Evolutionary conservation across 2,113 vertebrate species (phyloP).

Genomic region (Siphamia tubifer): DNA sequence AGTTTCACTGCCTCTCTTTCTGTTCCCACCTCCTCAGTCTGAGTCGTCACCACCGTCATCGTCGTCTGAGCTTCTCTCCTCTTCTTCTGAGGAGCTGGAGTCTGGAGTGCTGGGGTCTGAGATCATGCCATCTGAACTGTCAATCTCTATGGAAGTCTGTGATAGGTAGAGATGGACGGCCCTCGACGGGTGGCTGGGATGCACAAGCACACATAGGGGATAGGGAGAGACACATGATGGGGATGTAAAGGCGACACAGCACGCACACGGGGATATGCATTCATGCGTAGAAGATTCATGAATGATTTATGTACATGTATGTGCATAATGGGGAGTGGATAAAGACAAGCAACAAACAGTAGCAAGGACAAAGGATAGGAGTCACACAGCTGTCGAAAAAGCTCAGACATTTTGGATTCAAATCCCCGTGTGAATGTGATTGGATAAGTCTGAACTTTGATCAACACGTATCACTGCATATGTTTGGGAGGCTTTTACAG

Average conservation of each 20-base stretch:
- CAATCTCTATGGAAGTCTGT: slow-evolving; percentile 61
- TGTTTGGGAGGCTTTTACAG: not conserved
- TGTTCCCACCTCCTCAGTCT: slow-evolving; percentile 31
- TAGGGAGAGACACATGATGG: slow-evolving; percentile 2
- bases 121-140: slow-evolving; percentile 72
- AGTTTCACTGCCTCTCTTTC: slow-evolving; percentile 3
- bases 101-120: slow-evolving; percentile 66
- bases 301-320: slow-evolving; percentile 38
- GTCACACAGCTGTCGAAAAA: slow-evolving; percentile 10
- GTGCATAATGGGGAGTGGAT: slow-evolving; percentile 9
- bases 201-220: slow-evolving; percentile 5
- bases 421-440: slow-evolving; percentile 6
- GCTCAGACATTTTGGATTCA: not conserved
- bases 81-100: slow-evolving; percentile 57
- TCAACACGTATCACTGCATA: not conserved
- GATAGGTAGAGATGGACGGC: slow-evolving; percentile 62
- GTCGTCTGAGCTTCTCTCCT: slow-evolving; percentile 32
- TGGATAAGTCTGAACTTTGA: too few species aligned
- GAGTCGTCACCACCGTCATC: slow-evolving; percentile 30
- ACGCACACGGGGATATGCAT: slow-evolving; percentile 8
- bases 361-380: slow-evolving; percentile 41
- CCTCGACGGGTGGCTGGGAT: slow-evolving; percentile 57
- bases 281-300: slow-evolving; percentile 32
- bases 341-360: slow-evolving; percentile 36
- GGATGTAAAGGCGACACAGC: not conserved